Evolutionary conservation across 2,888 invertebrate genomes (phyloP), one percentile per base, ranked within the genome.

Genomic region (Lapara coniferarum): DNA sequence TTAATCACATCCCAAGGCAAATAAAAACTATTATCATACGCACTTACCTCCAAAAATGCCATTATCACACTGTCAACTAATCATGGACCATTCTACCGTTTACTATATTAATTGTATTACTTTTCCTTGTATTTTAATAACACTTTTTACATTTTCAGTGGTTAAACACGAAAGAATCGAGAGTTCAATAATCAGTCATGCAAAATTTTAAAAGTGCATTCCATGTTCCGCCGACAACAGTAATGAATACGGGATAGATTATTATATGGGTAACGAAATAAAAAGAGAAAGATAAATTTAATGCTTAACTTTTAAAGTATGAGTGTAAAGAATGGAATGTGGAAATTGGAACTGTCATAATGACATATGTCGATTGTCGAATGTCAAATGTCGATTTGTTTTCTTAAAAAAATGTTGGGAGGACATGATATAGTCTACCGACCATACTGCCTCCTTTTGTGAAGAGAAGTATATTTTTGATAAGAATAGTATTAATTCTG

Each of bases 41-140:
- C 51, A 73, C 75, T 72, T 85, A 91, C 92, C 91, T 92, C 92
- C 75, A 92, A 87, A 86, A 92, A 92, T 72, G 92, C 91, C 92
- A 92, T 92, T 76, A 68, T 82, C 63, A 66, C 68, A 53, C 69
- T 66, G 68, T 70, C 49, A 73, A 71, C 77, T 71, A 77, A 57
- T 71, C 73, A 70, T 58, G 74, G 49, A 70, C 73, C 78, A 80
- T 81, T 73, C 71, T 73, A 68, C 69, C 8, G 72, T 46, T 37
- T 53, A 52, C 14, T 19, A 46, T 19, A 53, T 52, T 25, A 16
- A 68, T 37, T 58, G 14, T 16, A 58, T 58, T 72, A 52, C 25
- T 51, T 73, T 71, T 72, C 72, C 71, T 72, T 46, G 49, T 69
- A 71, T 57, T 56, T 66, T 66, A 69, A 71, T 16, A 19, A 16